Evolutionary conservation across 2,888 invertebrate species (phyloP), one percentile per base, ranked within the genome.

Genomic region (Diadromus collaris): DNA sequence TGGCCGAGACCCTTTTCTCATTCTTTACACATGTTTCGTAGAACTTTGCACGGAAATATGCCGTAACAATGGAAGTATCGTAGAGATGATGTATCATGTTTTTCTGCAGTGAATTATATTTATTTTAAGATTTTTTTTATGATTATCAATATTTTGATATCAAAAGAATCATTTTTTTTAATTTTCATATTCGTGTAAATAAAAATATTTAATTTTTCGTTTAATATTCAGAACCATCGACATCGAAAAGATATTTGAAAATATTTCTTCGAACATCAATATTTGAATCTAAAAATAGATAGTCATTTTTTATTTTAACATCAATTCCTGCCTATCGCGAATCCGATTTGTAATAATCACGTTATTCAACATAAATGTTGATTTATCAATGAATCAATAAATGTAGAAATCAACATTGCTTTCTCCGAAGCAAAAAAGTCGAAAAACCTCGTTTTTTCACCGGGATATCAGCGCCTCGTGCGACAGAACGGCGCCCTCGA

Each of bases 1-100:
- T 19, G 41, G 13, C 63, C 10, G 2, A 63, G 41, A n/a, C 21
- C 46, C 7, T n/a, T 48, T 46, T 29, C 5, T n/a, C 19, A 48
- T 48, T 65, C 21, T 48, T 41, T 38, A 9, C 54, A 54, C 54
- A 38, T 67, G 16, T 67, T 67, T 16, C 13, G 9, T 4, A 6
- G 38, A 32, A 34, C 19, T 38, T n/a, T 38, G 9, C 13, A 54
- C 21, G 27, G 34, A 54, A 38, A 67, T 21, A 51, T 21, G 29
- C 7, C 5, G 16, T n/a, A 13, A 46, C 64, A 24, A 46, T 46
- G 64, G 16, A n/a, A 56, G 2, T 29, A 56, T 29, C 5, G 2
- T 19, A 41, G 44, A 41, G 24, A 63, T 44, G 24, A 44, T 64
- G 5, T 6, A 27, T 21, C 10, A 41, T 21, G 9, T 10, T 24